phyloP scores from a whole-genome alignment of 2,797 vertebrate genomes.

The Urophycis tenuis region DNA sequence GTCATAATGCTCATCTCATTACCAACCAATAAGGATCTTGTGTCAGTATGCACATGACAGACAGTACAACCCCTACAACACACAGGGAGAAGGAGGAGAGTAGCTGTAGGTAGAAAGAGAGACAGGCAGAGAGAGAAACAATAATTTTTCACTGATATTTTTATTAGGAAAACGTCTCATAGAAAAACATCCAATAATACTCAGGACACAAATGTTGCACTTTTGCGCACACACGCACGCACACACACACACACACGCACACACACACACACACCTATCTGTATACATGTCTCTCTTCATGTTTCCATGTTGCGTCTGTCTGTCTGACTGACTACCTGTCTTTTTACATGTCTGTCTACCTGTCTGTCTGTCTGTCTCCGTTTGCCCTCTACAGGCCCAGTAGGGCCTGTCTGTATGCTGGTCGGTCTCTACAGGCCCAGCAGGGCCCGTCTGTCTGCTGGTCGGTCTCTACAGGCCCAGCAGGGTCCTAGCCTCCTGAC shows the following conservation, averaged over 20 bases:
- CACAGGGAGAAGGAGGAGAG: background rate
- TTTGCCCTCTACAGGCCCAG: background rate
- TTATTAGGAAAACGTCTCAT: background rate
- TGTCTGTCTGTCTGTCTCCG: background rate
- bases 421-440: background rate
- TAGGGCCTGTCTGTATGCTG: background rate
- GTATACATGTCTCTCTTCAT: background rate
- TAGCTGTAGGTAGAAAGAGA: background rate
- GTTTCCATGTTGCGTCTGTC: no score
- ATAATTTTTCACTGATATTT: background rate
- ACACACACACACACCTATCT: background rate
- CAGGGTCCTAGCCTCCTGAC: conserved; percentile 83
- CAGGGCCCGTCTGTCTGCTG: background rate
- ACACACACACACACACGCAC: background rate
- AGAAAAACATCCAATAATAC: background rate
- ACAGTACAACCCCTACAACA: background rate
- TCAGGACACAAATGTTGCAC: background rate
- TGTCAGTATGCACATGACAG: no score
- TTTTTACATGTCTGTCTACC: background rate
- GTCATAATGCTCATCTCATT: no score
- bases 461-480: conserved; percentile 73
- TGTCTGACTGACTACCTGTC: no score
- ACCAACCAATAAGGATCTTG: no score
- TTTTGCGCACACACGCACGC: background rate
- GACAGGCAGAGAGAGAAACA: background rate